A percentile compares a stretch with the other conserved stretches of the same genome.
These are phyloP conservation scores for Nasonia vitripennis DNA, from an alignment of 1,140 invertebrate species.

Conservation along the genomic window DNA sequence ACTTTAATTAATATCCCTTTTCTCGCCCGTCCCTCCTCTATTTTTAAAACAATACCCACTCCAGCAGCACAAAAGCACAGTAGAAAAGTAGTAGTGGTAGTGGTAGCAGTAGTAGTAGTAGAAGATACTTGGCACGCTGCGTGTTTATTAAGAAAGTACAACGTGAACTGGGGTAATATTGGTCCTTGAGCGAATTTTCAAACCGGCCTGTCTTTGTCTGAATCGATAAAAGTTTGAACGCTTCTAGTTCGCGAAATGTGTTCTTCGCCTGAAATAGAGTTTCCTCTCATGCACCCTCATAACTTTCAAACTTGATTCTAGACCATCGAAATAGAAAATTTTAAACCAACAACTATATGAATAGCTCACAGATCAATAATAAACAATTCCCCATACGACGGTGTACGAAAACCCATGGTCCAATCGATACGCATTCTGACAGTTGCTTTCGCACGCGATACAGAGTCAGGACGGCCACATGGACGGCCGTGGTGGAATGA, in stretches of 20 bases:
- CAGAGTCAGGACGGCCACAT: slow-evolving; percentile 72
- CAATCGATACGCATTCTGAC: neutral
- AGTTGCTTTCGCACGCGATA: neutral
- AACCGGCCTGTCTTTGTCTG: neutral
- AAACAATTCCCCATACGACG: neutral
- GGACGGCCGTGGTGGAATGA: slow-evolving; percentile 76
- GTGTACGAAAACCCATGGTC: neutral
- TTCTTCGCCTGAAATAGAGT: no score
- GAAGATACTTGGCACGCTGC: slow-evolving; percentile 22
- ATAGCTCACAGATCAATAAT: neutral
- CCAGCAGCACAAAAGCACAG: neutral
- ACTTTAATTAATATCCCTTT: slow-evolving; percentile 39
- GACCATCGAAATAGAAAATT: no score
- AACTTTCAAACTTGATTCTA: no score
- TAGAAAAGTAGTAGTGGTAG: neutral
- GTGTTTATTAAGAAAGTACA: slow-evolving; percentile 12
- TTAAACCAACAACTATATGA: neutral
- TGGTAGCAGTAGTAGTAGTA: neutral
- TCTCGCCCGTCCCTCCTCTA: neutral
- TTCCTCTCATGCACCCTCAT: no score
- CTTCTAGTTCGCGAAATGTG: neutral
- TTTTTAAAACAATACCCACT: slow-evolving; percentile 4
- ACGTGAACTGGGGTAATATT: neutral
- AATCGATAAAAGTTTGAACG: neutral
- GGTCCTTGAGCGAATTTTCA: slow-evolving; percentile 27